A percentile compares a stretch with the other conserved stretches of the same genome.
Evolutionary conservation across 2,888 invertebrate genomes (phyloP).

Genomic region (Caenorhabditis sp.): DNA sequence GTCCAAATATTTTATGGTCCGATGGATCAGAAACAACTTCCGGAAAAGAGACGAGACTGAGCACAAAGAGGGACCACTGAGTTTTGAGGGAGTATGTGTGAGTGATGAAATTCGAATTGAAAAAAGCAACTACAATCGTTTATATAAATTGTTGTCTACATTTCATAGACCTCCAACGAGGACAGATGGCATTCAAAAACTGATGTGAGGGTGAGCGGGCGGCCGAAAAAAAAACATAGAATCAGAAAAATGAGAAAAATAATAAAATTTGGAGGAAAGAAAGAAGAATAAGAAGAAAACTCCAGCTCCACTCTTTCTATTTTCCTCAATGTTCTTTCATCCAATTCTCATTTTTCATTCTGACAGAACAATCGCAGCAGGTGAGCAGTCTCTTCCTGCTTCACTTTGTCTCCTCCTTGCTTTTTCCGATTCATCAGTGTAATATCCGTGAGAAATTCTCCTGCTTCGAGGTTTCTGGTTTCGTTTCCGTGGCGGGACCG

Average conservation of each 20-base stretch:
- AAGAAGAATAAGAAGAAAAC: conserved; percentile 25
- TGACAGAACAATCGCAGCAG: conserved; percentile 22
- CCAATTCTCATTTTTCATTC: conserved; percentile 16
- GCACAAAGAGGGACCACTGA: conserved; percentile 2
- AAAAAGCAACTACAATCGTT: conserved; percentile 1
- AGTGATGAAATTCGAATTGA: too few relatives aligned
- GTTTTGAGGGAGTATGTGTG: conserved; percentile 25
- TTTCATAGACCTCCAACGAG: conserved; percentile 18
- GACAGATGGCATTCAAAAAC: conserved; percentile 42
- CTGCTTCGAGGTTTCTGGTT: conserved; percentile 43
- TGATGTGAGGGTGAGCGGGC: too few relatives aligned
- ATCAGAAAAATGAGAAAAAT: too few relatives aligned
- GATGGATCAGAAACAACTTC: conserved; percentile 8
- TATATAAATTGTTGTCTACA: conserved; percentile 39
- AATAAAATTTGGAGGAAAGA: too few relatives aligned
- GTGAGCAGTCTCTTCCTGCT: conserved; percentile 28
- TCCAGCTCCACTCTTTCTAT: conserved; percentile 6
- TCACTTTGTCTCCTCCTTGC: not conserved
- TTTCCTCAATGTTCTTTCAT: conserved; percentile 29
- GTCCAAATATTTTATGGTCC: conserved; percentile 11
- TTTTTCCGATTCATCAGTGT: conserved; percentile 41
- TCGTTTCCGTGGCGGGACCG: conserved; percentile 12
- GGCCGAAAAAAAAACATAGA: too few relatives aligned
- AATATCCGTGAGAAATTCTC: conserved; percentile 48
- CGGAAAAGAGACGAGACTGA: not conserved